Evolutionary conservation across 2,888 invertebrate species (phyloP).

Genomic region (Mamestra brassicae): DNA sequence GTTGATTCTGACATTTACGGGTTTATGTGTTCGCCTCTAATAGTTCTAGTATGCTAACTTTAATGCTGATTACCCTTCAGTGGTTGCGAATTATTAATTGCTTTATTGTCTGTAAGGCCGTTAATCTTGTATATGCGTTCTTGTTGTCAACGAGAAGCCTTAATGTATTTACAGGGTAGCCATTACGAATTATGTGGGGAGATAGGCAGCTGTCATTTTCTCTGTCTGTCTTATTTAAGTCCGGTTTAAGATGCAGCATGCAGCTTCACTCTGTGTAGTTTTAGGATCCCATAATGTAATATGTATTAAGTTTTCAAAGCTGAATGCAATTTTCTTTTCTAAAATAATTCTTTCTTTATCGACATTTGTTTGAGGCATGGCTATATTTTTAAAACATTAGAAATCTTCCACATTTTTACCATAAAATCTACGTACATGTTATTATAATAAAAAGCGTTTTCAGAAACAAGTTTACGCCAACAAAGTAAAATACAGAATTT

Average conservation of each 20-base stretch:
- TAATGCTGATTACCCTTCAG: constrained; percentile 54
- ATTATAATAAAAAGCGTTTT: too few relatives aligned
- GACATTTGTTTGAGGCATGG: background rate
- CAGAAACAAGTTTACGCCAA: background rate
- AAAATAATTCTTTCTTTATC: too few relatives aligned
- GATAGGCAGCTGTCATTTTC: constrained; percentile 13
- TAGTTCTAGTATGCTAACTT: constrained; percentile 54
- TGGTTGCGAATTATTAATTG: constrained; percentile 48
- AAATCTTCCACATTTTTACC: background rate
- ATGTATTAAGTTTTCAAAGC: background rate
- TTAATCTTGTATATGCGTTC: constrained; percentile 50
- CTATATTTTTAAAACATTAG: background rate
- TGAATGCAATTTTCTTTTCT: background rate
- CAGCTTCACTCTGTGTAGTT: too few relatives aligned
- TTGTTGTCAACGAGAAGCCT: constrained; percentile 42
- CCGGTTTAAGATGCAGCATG: background rate
- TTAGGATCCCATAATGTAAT: background rate
- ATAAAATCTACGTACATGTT: too few relatives aligned
- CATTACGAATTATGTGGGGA: background rate
- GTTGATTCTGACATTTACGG: constrained; percentile 46
- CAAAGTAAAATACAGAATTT: background rate
- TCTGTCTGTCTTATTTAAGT: background rate
- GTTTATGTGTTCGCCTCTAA: constrained; percentile 45
- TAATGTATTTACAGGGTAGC: constrained; percentile 17
- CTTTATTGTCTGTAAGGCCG: constrained; percentile 49